Base-by-base conservation (phyloP, 2,888 invertebrate species). In the Coleophora flavipennella region DNA sequence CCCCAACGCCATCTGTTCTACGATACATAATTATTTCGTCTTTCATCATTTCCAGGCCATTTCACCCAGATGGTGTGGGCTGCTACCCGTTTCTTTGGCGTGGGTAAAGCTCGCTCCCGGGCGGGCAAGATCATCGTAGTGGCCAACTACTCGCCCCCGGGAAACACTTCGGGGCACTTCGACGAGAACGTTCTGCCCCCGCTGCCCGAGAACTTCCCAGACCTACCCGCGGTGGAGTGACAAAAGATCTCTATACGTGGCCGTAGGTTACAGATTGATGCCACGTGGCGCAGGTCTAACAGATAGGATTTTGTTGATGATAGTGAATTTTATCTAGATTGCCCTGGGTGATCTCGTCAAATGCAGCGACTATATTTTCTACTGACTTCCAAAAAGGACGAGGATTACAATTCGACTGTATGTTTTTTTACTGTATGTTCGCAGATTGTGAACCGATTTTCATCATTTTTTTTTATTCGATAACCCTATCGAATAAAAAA, bases 1-100 rank as follows among this genome's bases (percentile, higher is more conserved):
- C n/a, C n/a, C n/a, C n/a, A n/a, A n/a, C n/a, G n/a, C n/a, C n/a
- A n/a, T n/a, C n/a, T n/a, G n/a, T n/a, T n/a, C n/a, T n/a, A n/a
- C n/a, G n/a, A n/a, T n/a, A n/a, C n/a, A n/a, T n/a, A n/a, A n/a
- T n/a, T n/a, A n/a, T n/a, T n/a, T n/a, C n/a, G n/a, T n/a, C n/a
- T n/a, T n/a, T n/a, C n/a, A n/a, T n/a, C n/a, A n/a, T n/a, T n/a
- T 49, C 13, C 72, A 93, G 94, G 94, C 42, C 94, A 94, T 70
- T 95, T 95, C 72, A 93, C 94, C 0, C 95, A 95, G 77, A 86
- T 95, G 70, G 92, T 95, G 14, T 95, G 95, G 95, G 88, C 89
- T 29, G 87, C 86, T 35, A 92, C 92, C 2, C 87, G 88, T 33
- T 88, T 90, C 65, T 90, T 94, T 60, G 95, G 95, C 2, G 89